Conservation (phyloP, 92 coral and sea anemone species). For the Virgularia gustaviana region DNA sequence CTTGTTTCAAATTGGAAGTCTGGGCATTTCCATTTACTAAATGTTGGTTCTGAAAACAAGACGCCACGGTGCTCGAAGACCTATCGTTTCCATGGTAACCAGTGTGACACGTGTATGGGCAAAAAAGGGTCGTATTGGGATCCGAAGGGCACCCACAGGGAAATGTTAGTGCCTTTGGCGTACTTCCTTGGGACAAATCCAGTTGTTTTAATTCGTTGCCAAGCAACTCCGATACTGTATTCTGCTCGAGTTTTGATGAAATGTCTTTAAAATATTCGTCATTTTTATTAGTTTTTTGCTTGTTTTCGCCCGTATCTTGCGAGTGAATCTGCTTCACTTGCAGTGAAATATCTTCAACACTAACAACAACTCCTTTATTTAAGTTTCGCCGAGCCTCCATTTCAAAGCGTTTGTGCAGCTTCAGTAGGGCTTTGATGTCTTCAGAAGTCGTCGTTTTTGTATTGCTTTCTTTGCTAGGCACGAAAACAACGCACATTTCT, state of each 20-base stretch:
- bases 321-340: too few relatives aligned
- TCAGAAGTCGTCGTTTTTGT: constrained; percentile 1
- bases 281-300: neutral
- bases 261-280: constrained; percentile 10
- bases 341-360: too few relatives aligned
- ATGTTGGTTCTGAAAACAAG: neutral
- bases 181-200: neutral
- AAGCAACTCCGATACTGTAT: neutral
- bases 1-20: neutral
- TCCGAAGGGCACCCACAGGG: neutral
- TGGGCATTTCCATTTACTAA: too few relatives aligned
- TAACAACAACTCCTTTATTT: constrained; percentile 63
- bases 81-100: neutral
- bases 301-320: too few relatives aligned
- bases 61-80: neutral
- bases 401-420: constrained; percentile 75
- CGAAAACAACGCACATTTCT: neutral
- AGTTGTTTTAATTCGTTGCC: neutral
- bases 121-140: neutral
- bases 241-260: constrained; percentile 18
- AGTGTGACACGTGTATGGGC: neutral
- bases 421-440: constrained; percentile 49
- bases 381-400: constrained; percentile 57
- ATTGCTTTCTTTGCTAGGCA: neutral
- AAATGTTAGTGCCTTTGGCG: neutral